Evolutionary conservation across 1,140 invertebrate genomes (phyloP).

Genomic region (Onthophagus taurus): DNA sequence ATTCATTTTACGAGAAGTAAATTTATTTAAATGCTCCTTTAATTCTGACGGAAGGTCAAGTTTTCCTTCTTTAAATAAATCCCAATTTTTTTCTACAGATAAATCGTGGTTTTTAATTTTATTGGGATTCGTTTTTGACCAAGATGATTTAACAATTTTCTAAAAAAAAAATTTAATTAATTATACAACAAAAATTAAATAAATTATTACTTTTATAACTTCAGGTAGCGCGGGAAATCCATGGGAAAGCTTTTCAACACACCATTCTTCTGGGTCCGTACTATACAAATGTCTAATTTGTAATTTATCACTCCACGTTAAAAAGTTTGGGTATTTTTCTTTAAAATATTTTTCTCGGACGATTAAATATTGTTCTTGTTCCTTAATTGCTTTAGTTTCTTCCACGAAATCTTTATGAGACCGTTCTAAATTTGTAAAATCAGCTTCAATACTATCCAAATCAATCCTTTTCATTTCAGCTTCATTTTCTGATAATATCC

Average conservation of each 20-base stretch:
- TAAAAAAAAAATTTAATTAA: conserved; percentile 32
- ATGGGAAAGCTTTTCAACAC: conserved; percentile 57
- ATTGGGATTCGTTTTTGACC: conserved; percentile 46
- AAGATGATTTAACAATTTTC: conserved; percentile 54
- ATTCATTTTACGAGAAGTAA: conserved; percentile 41
- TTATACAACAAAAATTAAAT: conserved; percentile 18
- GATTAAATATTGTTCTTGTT: conserved; percentile 48
- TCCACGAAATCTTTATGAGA: conserved; percentile 36
- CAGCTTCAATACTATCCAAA: too few species aligned
- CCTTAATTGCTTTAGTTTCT: conserved; percentile 35
- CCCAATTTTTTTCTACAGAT: conserved; percentile 57
- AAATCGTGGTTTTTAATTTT: conserved; percentile 53
- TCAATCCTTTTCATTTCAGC: too few species aligned
- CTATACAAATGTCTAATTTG: conserved; percentile 63
- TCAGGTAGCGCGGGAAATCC: conserved; percentile 67
- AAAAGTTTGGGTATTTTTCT: conserved; percentile 56
- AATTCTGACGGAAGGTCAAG: conserved; percentile 43
- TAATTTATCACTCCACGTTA: conserved; percentile 76
- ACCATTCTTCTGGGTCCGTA: conserved; percentile 63
- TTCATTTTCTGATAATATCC: too few species aligned
- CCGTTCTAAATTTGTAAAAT: conserved; percentile 39
- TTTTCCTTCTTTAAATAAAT: conserved; percentile 45
- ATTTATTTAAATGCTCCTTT: conserved; percentile 53
- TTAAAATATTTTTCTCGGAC: conserved; percentile 66
- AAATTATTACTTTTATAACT: conserved; percentile 37